Conservation (phyloP, 2,797 vertebrate species). For the Leptodon cayanensis region DNA sequence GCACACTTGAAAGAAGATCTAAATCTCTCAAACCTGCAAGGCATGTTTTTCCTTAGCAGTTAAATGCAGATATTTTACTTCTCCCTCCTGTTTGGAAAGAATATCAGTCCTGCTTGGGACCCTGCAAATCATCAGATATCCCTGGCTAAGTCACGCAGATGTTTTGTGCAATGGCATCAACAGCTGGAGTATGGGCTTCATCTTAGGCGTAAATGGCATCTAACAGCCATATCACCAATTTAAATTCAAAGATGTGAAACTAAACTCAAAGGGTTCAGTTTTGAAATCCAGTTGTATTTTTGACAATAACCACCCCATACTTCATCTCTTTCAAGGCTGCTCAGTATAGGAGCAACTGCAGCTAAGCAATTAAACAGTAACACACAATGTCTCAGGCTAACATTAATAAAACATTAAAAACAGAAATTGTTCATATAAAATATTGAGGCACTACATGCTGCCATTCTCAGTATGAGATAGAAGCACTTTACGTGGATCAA, state of each 20-base stretch:
- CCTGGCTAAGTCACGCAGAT: background rate
- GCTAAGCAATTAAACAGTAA: constrained; percentile 28
- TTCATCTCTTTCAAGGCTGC: background rate
- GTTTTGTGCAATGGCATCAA: constrained; percentile 2
- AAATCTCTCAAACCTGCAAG: background rate
- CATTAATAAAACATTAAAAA: constrained; percentile 51
- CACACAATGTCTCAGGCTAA: background rate
- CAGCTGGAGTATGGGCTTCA: background rate
- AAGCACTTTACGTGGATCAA: background rate
- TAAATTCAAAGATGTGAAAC: constrained; percentile 3
- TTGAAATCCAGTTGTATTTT: background rate
- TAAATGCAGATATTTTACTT: constrained; percentile 33
- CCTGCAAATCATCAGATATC: background rate
- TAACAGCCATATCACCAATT: background rate
- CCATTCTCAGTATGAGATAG: constrained; percentile 19
- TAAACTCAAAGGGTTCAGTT: background rate
- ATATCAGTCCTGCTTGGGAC: background rate
- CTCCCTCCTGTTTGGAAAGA: background rate
- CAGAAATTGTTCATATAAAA: constrained; percentile 46
- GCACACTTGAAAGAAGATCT: background rate
- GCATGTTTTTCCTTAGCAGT: background rate
- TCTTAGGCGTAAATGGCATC: constrained; percentile 9
- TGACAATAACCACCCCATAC: background rate
- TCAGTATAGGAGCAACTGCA: background rate
- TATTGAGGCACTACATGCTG: constrained; percentile 19